Conservation (phyloP, 2,113 vertebrate species). For the human region DNA sequence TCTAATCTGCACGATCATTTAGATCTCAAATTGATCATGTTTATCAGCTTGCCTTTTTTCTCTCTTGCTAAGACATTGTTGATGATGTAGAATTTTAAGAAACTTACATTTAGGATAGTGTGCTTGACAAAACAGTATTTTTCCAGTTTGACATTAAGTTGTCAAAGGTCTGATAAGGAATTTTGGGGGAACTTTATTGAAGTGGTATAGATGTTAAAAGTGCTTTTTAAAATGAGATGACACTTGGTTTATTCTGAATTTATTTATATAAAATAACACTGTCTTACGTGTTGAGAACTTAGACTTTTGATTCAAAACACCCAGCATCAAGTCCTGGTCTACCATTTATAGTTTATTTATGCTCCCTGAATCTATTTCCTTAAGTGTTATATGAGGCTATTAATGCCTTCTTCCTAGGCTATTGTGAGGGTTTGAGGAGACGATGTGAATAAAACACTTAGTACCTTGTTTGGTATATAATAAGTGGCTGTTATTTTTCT, state of each 20-base stretch:
- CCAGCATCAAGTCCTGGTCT: not conserved
- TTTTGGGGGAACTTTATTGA: not conserved
- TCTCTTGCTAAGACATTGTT: not conserved
- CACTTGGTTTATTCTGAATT: not conserved
- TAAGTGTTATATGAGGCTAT: not conserved
- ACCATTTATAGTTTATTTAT: conserved; percentile 10
- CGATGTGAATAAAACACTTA: not conserved
- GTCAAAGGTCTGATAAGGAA: not conserved
- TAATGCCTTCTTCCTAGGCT: not conserved
- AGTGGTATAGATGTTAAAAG: not conserved
- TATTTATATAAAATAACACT: not conserved
- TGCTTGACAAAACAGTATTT: not conserved
- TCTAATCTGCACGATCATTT: not conserved
- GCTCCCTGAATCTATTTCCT: not conserved
- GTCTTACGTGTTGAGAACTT: not conserved
- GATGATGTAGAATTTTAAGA: not conserved
- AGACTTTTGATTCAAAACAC: not conserved
- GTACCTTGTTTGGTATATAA: not conserved
- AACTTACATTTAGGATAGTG: not conserved
- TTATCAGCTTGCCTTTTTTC: not conserved
- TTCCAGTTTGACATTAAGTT: conserved; percentile 2
- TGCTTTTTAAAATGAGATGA: not conserved
- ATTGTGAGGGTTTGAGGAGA: not conserved
- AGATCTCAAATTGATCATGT: not conserved
- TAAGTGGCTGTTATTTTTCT: conserved; percentile 27